Conservation (phyloP, 1,140 invertebrate genomes). For the Pomacea maculata region DNA sequence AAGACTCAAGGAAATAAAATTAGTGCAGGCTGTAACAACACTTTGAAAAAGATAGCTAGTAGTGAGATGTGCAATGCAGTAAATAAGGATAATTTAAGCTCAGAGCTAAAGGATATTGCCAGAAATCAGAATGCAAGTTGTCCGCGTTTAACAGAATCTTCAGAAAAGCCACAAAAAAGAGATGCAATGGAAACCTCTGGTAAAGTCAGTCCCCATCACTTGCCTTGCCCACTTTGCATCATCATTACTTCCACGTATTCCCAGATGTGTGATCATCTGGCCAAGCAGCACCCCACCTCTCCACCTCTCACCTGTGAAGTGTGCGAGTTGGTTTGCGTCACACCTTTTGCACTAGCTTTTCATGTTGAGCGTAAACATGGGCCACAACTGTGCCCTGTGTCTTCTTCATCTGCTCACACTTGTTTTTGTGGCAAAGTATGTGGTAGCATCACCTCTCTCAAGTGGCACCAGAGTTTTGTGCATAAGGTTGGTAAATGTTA, state of each 20-base stretch:
- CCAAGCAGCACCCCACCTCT: not conserved
- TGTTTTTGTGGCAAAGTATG: conserved; percentile 31
- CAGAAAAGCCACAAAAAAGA: not conserved
- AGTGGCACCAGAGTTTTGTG: conserved; percentile 25
- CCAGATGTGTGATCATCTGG: not conserved
- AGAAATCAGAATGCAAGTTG: not conserved
- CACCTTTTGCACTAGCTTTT: conserved; percentile 11
- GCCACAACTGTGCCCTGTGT: conserved; percentile 13
- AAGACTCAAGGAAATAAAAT: too few species aligned
- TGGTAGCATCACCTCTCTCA: conserved; percentile 18
- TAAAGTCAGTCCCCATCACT: not conserved
- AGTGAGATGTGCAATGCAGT: too few species aligned
- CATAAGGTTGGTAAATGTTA: conserved; percentile 15
- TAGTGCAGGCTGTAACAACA: too few species aligned
- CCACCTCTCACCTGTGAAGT: conserved; percentile 33
- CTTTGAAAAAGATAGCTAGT: too few species aligned
- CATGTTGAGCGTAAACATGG: conserved; percentile 39
- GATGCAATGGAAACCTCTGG: not conserved
- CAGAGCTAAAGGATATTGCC: too few species aligned
- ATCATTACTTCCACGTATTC: not conserved
- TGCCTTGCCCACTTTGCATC: not conserved
- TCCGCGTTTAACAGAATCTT: not conserved
- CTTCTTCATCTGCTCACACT: conserved; percentile 5
- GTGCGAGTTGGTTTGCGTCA: conserved; percentile 34
- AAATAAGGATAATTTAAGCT: too few species aligned